Base-by-base conservation (phyloP, 2,888 invertebrate species). In the Habroteleia sp. region DNA sequence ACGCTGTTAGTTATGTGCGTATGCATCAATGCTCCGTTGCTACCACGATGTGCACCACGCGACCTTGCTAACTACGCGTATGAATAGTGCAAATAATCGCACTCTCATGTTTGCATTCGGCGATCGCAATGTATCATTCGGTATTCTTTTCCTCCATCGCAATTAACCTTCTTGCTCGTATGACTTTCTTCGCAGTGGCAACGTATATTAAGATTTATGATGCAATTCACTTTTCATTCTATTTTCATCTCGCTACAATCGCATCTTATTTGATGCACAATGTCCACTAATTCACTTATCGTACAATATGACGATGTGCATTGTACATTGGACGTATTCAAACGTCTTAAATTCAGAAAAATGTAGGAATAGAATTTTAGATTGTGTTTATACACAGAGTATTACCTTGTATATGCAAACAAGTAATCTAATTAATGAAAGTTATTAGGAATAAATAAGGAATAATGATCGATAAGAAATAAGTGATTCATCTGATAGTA, bases 51-150 rank as follows among this genome's bases (percentile, higher is more conserved):
- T 79, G 78, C 79, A 76, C 78, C 78, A 74, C 46, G 60, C 79
- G 85, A 84, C 85, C 85, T 85, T 85, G 84, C 76, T 46, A 72
- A 78, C 78, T 77, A 74, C 77, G 73, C 74, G 76, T 78, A 78
- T 75, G 76, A 73, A 63, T 77, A 74, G 75, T 76, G 71, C 80
- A 68, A 68, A 74, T 69, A 74, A 73, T 72, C 68, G 50, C 71
- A 25, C 74, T 65, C 65, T 56, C 62, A 25, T 56, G 56, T 72
- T 68, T 63, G 72, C 72, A 68, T 76, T 76, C 52, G 76, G 62
- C 44, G 48, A 76, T 76, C 56, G 56, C 63, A 74, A 56, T 63
- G 68, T 29, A 68, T 68, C 74, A 68, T 74, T 74, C 63, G 27
- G 56, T 44, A 68, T 68, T 74, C 74, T 68, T 74, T 62, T 68